These are phyloP conservation scores for Emmelina monodactyla DNA, from an alignment of 2,888 invertebrate genomes.

Conservation along the genomic window DNA sequence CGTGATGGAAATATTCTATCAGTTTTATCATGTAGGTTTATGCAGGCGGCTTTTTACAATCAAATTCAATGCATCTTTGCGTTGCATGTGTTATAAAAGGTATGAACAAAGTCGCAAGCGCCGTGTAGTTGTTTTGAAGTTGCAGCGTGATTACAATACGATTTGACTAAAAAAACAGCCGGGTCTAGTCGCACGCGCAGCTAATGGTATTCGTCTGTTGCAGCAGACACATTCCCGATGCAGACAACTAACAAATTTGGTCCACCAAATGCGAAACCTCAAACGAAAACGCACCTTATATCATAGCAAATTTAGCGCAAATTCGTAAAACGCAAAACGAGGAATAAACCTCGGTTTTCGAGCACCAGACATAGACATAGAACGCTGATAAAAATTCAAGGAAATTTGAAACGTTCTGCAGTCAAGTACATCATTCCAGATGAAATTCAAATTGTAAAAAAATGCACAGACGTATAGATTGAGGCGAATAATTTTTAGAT, in stretches of 20 bases:
- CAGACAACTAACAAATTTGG: conserved; percentile 45
- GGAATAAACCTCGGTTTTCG: conserved; percentile 7
- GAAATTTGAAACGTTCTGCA: conserved; percentile 58
- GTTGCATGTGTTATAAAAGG: too few species aligned
- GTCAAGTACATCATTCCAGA: conserved; percentile 49
- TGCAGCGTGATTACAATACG: conserved; percentile 21
- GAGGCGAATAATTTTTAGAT: conserved; percentile 56
- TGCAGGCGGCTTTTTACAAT: too few species aligned
- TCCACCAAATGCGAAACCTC: conserved; percentile 19
- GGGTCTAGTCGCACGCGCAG: conserved; percentile 23
- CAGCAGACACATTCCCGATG: conserved; percentile 58
- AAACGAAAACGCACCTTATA: conserved; percentile 21
- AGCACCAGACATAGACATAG: conserved; percentile 34
- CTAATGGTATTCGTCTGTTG: conserved; percentile 58
- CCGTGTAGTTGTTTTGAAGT: conserved; percentile 23
- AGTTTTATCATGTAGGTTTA: too few species aligned
- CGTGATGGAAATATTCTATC: too few species aligned
- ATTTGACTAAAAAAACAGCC: conserved; percentile 21
- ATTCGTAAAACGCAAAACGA: conserved; percentile 20
- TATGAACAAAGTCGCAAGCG: too few species aligned
- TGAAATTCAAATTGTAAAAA: conserved; percentile 54
- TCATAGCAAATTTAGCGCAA: conserved; percentile 12
- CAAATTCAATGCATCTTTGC: too few species aligned
- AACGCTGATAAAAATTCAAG: conserved; percentile 60
- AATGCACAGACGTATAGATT: conserved; percentile 55